phyloP scores from a whole-genome alignment of 2,888 invertebrate genomes.

The Ptychoptera albimana region DNA sequence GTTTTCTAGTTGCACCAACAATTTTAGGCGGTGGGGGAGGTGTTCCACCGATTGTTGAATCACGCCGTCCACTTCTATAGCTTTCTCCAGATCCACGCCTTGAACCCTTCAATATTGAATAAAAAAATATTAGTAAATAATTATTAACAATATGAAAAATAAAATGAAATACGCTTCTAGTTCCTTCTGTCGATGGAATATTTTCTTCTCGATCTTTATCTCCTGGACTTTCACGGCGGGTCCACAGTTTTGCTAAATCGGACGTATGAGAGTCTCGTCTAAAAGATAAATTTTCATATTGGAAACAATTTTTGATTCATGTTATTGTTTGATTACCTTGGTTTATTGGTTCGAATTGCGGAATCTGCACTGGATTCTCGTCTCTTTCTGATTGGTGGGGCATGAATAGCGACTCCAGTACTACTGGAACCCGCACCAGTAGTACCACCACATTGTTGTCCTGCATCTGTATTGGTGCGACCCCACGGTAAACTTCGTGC shows the following conservation, averaged over 20 bases:
- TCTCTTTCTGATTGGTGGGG: constrained; percentile 45
- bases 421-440: constrained; percentile 14
- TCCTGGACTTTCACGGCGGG: constrained; percentile 44
- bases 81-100: constrained; percentile 51
- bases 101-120: constrained; percentile 17
- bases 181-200: constrained; percentile 12
- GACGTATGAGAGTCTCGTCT: constrained; percentile 56
- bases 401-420: constrained; percentile 30
- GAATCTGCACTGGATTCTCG: constrained; percentile 79
- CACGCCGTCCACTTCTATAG: constrained; percentile 50
- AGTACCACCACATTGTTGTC: constrained; percentile 13
- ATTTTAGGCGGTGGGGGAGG: constrained; percentile 41
- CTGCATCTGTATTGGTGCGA: constrained; percentile 40
- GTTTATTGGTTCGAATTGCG: constrained; percentile 60
- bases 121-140: not conserved
- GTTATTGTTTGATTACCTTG: constrained; percentile 20
- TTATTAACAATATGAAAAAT: not conserved
- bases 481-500: constrained; percentile 75
- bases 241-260: constrained; percentile 58
- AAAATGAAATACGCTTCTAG: constrained; percentile 11
- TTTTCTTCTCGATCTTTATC: constrained; percentile 25
- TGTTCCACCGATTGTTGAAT: constrained; percentile 40
- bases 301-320: not conserved
- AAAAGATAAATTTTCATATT: not conserved
- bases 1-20: constrained; percentile 45